Evolutionary conservation across 1,140 invertebrate genomes (phyloP), one percentile per base, ranked within the genome.

Genomic region (fruit fly (Drosophila melanogaster)): DNA sequence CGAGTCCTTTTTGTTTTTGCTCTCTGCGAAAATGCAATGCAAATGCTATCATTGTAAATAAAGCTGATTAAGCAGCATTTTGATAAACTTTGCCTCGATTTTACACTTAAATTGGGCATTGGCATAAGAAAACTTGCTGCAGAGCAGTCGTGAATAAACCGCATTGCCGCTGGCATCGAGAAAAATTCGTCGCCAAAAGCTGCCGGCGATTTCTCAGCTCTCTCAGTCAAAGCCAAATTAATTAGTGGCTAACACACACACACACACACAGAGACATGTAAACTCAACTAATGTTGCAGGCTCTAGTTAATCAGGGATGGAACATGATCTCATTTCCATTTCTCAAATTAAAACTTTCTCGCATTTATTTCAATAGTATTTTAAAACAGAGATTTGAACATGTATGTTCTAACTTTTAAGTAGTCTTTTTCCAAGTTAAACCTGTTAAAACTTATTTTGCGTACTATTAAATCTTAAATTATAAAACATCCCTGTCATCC

Each of bases 41-140:
- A 70, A 70, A 70, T 70, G 64, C 64, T 84, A 83, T 83, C 79
- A 79, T 79, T 86, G 75, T 75, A 77, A 79, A 84, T 80, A 85
- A 79, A 85, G 80, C 80, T 84, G 80, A 84, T 84, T 84, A 85
- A 84, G 81, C 80, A 72, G 80, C 60, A 72, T 72, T 72, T 72
- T 72, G 55, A 72, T 72, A 60, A 72, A 72, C 55, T 72, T 72
- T 72, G 15, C 30, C 64, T 19, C 43, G 64, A 56, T 41, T 70
- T 72, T 72, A 46, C 67, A 72, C 70, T 72, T 37, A 72, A 72
- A 51, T 43, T 38, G 24, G 12, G 54, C 11, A 33, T 38, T 37
- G 3, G 10, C 14, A 19, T 5, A 4, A 7, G 17, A 7, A 69
- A 24, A 11, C n/a, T 15, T 33, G 33, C 8, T 10, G 37, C 46